Percentiles rank a stretch among this genome's conserved stretches.
Evolutionary conservation across 2,113 vertebrate species (phyloP).

Genomic region (Castor canadensis): DNA sequence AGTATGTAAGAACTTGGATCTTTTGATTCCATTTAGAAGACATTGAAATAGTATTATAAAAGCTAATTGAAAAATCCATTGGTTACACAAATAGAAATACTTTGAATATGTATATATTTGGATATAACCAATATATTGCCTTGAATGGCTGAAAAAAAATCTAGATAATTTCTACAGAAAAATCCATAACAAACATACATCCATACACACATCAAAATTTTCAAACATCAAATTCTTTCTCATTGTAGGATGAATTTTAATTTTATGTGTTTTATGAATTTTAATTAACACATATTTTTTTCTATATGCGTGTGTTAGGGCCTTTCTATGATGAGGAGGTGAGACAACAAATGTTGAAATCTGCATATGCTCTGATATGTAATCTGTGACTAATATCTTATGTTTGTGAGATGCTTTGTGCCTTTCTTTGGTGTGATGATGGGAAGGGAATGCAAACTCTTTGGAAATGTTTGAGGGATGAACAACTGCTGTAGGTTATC

Average conservation of each 20-base stretch:
- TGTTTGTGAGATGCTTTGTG: neutral
- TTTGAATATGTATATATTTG: neutral
- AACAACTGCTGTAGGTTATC: neutral
- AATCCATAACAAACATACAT: neutral
- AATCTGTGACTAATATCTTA: neutral
- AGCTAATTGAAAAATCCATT: neutral
- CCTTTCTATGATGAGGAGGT: neutral
- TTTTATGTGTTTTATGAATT: neutral
- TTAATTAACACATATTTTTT: neutral
- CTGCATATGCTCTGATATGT: neutral
- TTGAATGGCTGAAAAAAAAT: neutral
- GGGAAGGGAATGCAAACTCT: neutral
- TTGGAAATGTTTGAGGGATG: neutral
- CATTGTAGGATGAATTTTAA: neutral
- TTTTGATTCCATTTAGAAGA: neutral
- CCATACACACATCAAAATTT: neutral
- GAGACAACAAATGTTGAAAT: neutral
- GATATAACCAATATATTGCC: neutral
- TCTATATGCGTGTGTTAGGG: neutral
- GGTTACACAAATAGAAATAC: neutral
- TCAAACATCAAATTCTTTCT: neutral
- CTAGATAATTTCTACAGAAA: neutral
- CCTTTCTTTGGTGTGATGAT: neutral
- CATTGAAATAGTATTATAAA: neutral
- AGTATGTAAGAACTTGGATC: neutral